Conservation (phyloP, 2,888 invertebrate genomes). For the Clunio marinus region DNA sequence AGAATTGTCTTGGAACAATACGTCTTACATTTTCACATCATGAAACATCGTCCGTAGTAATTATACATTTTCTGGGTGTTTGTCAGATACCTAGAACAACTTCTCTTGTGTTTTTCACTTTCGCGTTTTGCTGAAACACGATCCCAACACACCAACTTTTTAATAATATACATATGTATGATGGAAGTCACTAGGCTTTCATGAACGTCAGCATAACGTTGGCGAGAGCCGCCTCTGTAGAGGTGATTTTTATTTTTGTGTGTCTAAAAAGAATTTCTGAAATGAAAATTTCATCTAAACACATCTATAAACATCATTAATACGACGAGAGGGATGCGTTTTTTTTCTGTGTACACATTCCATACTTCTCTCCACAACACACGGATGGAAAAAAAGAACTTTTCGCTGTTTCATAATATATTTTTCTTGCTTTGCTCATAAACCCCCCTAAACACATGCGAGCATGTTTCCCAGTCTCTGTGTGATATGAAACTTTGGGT, state of each 20-base stretch:
- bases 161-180: constrained; percentile 39
- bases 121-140: constrained; percentile 5
- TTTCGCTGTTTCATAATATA: constrained; percentile 24
- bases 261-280: constrained; percentile 28
- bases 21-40: too few species aligned
- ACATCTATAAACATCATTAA: constrained; percentile 37
- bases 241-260: constrained; percentile 31
- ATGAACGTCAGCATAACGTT: constrained; percentile 24
- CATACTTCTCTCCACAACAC: constrained; percentile 33
- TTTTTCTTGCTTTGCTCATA: constrained; percentile 24
- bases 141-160: constrained; percentile 35
- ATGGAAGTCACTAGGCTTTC: constrained; percentile 33
- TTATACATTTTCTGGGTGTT: constrained; percentile 28
- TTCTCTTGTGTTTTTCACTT: constrained; percentile 14
- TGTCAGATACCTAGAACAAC: constrained; percentile 29
- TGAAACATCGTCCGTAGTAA: background rate
- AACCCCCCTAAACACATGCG: constrained; percentile 12
- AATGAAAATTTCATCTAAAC: constrained; percentile 39
- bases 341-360: constrained; percentile 38
- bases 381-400: constrained; percentile 22
- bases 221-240: constrained; percentile 38
- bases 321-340: constrained; percentile 38
- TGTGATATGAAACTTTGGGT: constrained; percentile 9
- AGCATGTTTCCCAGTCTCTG: constrained; percentile 13
- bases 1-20: too few species aligned